Conservation (phyloP, 2,888 invertebrate species). For the Drosophila phalerata region DNA sequence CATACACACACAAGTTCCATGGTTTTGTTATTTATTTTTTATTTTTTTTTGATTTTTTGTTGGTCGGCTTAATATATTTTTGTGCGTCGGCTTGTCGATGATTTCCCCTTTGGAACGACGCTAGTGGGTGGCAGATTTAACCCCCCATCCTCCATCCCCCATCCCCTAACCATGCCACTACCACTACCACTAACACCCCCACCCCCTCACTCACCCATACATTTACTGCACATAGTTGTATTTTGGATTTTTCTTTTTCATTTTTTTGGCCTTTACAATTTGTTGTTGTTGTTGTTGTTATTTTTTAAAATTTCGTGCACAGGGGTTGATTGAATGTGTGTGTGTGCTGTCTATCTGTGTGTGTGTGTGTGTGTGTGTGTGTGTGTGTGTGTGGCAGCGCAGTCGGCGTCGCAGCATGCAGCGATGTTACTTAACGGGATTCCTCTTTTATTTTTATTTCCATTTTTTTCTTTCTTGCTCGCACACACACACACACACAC, state of each 20-base stretch:
- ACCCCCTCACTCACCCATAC: slow-evolving; percentile 1
- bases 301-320: slow-evolving; percentile 70
- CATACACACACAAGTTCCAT: slow-evolving; percentile 20
- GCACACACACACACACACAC: slow-evolving; percentile 28
- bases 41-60: slow-evolving; percentile 5
- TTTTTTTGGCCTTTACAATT: slow-evolving; percentile 61
- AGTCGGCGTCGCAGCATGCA: slow-evolving; percentile 57
- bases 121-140: slow-evolving; percentile 52
- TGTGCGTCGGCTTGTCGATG: slow-evolving; percentile 72
- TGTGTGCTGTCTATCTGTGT: slow-evolving; percentile 31
- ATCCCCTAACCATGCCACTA: not conserved
- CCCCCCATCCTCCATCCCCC: not conserved
- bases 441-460: slow-evolving; percentile 44
- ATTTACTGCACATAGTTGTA: slow-evolving; percentile 60
- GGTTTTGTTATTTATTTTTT: no score
- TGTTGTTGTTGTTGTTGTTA: slow-evolving; percentile 57
- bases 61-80: slow-evolving; percentile 58
- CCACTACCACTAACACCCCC: no score
- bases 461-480: slow-evolving; percentile 23
- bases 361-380: slow-evolving; percentile 48
- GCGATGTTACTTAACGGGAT: slow-evolving; percentile 76
- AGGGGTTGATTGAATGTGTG: slow-evolving; percentile 68
- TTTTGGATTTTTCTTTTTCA: slow-evolving; percentile 58
- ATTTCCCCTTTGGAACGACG: slow-evolving; percentile 72
- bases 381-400: slow-evolving; percentile 42